Percentiles rank a stretch among this genome's conserved stretches.
Evolutionary conservation across 30 jellyfish, hydroid and myxozoan genomes (phyloP).

Genomic region (Aurelia sp.): DNA sequence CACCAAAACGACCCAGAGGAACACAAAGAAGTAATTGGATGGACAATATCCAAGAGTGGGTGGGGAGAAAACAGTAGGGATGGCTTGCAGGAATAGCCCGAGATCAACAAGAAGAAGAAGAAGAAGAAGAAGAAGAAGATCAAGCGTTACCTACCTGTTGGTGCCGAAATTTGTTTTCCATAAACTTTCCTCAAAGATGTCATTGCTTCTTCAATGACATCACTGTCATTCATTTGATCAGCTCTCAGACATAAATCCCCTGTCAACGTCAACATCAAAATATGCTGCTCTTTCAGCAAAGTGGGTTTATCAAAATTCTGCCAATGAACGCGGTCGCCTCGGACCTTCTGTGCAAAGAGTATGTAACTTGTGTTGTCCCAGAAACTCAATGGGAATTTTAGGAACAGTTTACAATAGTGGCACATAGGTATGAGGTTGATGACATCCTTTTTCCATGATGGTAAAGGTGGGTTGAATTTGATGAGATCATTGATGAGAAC

Average conservation of each 20-base stretch:
- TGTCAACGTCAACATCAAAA: conserved; percentile 63
- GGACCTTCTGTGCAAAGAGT: conserved; percentile 40
- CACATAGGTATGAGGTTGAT: conserved; percentile 53
- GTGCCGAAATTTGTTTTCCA: conserved; percentile 45
- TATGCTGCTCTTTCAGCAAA: conserved; percentile 17
- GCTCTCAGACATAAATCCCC: conserved; percentile 48
- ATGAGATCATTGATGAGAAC: conserved; percentile 41
- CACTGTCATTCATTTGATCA: conserved; percentile 31
- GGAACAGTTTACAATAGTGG: conserved; percentile 46
- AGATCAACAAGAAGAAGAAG: no score
- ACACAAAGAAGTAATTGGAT: no score
- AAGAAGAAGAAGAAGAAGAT: no score
- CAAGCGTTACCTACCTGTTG: conserved; percentile 53
- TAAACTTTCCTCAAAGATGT: conserved; percentile 22
- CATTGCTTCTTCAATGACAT: conserved; percentile 33
- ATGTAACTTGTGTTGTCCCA: conserved; percentile 70
- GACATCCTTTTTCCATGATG: conserved; percentile 70
- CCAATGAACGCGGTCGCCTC: conserved; percentile 69
- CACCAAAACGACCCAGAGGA: no score
- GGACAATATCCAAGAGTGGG: no score
- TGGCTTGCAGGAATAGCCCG: no score
- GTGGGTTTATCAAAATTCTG: conserved; percentile 67
- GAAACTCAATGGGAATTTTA: conserved; percentile 56
- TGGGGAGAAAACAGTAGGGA: no score
- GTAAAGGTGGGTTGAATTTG: conserved; percentile 58